These are phyloP conservation scores for Cebus imitator DNA, from an alignment of 2,113 vertebrate genomes.

Conservation along the genomic window DNA sequence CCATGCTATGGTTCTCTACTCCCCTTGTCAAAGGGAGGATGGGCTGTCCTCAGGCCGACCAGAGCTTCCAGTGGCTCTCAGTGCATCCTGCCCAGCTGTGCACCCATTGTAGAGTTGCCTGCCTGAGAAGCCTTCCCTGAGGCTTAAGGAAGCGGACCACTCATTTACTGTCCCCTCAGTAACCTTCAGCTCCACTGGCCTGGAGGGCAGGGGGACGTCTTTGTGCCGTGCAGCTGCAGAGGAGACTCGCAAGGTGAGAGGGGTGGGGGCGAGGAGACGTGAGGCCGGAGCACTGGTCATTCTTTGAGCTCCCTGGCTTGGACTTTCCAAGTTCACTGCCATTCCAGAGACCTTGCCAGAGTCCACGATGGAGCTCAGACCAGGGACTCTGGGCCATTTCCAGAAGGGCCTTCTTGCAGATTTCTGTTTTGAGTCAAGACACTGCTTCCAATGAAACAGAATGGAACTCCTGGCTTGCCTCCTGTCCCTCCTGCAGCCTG, in stretches of 20 bases:
- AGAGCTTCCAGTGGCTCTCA: neutral
- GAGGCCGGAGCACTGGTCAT: rapidly evolving
- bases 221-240: neutral
- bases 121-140: neutral
- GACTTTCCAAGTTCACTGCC: neutral
- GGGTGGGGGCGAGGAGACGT: rapidly evolving
- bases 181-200: neutral
- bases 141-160: neutral
- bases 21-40: neutral
- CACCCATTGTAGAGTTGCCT: neutral
- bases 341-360: neutral
- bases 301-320: neutral
- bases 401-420: slow-evolving; percentile 38
- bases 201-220: neutral
- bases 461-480: slow-evolving; percentile 19
- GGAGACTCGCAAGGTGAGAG: neutral
- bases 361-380: neutral
- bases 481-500: neutral
- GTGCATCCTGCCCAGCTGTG: neutral
- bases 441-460: slow-evolving; percentile 48
- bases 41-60: neutral
- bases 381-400: neutral
- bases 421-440: slow-evolving; percentile 32
- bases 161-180: neutral
- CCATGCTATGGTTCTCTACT: rapidly evolving